These are phyloP conservation scores for Orthosia gracilis DNA, from an alignment of 2,888 invertebrate genomes.

Conservation along the genomic window DNA sequence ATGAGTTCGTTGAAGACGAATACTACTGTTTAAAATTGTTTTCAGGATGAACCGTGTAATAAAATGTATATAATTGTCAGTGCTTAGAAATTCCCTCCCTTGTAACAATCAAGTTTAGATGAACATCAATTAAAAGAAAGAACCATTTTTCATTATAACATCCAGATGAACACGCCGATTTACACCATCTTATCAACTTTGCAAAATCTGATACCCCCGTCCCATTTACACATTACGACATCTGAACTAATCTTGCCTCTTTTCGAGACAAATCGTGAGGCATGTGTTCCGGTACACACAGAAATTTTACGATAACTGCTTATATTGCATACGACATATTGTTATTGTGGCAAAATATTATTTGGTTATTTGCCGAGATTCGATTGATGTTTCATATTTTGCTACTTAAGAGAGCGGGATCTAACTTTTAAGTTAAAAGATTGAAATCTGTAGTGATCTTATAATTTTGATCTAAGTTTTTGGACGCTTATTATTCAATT, in stretches of 20 bases:
- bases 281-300: slow-evolving; percentile 34
- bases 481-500: too few species aligned
- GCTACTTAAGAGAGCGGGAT: not conserved
- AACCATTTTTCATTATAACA: not conserved
- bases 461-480: too few species aligned
- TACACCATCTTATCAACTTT: not conserved
- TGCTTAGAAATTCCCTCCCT: too few species aligned
- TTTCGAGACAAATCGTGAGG: slow-evolving; percentile 36
- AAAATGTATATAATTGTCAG: too few species aligned
- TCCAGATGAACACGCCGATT: not conserved
- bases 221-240: slow-evolving; percentile 18
- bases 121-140: not conserved
- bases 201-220: slow-evolving; percentile 4
- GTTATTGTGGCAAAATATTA: slow-evolving; percentile 6
- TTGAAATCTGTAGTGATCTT: too few species aligned
- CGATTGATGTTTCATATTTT: slow-evolving; percentile 3
- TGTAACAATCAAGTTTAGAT: not conserved
- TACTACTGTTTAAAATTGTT: too few species aligned
- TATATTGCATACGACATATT: slow-evolving; percentile 3
- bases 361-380: slow-evolving; percentile 9
- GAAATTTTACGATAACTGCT: slow-evolving; percentile 6
- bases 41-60: too few species aligned
- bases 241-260: slow-evolving; percentile 19
- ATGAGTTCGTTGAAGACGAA: too few species aligned
- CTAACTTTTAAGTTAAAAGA: too few species aligned